phyloP scores from a whole-genome alignment of 1,140 invertebrate species.

The Camponotus vicinus region DNA sequence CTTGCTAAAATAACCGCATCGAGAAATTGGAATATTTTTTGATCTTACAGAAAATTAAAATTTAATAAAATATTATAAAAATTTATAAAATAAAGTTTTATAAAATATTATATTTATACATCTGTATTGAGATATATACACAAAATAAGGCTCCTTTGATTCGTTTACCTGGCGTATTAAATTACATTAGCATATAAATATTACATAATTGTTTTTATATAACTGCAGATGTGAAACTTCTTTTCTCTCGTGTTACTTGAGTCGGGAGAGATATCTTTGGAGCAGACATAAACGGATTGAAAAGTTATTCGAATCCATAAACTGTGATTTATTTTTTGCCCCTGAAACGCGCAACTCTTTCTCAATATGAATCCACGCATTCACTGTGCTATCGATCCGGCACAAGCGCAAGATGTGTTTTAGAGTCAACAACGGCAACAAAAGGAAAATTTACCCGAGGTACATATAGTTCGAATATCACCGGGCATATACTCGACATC shows the following conservation, averaged over 20 bases:
- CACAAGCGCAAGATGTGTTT: conserved; percentile 10
- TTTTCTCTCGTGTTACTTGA: background rate
- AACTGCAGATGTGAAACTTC: background rate
- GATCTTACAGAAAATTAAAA: background rate
- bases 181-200: background rate
- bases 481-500: conserved; percentile 31
- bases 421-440: conserved; percentile 15
- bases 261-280: background rate
- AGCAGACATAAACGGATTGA: background rate
- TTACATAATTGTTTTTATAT: background rate
- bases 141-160: background rate
- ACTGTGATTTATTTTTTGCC: conserved; percentile 13
- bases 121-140: background rate
- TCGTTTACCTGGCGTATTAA: background rate
- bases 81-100: too few species aligned
- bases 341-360: conserved; percentile 7
- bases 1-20: conserved; percentile 33
- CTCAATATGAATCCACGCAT: conserved; percentile 47
- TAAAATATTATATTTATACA: background rate
- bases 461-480: conserved; percentile 53
- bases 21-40: conserved; percentile 22
- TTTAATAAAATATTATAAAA: background rate
- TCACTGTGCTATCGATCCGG: conserved; percentile 25
- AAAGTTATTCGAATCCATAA: conserved; percentile 12
- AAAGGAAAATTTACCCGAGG: conserved; percentile 21